Conservation (phyloP, 2,113 vertebrate genomes). For the Sturnira hondurensis region DNA sequence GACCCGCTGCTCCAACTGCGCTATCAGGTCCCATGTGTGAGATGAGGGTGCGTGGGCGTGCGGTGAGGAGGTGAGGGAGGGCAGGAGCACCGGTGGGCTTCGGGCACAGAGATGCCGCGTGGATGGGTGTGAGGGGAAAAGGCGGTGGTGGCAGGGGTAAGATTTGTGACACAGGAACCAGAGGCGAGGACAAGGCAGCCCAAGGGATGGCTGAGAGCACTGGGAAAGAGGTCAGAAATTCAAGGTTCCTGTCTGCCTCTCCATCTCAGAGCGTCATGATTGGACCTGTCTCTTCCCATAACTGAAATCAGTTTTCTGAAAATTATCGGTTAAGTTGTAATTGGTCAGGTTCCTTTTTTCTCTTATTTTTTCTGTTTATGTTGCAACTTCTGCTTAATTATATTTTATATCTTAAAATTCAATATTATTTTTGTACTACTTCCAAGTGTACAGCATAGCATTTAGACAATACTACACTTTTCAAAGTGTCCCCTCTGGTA, state of each 20-base stretch:
- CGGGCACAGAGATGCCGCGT: accelerated
- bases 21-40: background rate
- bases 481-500: too few species aligned
- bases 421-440: background rate
- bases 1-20: background rate
- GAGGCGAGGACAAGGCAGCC: background rate
- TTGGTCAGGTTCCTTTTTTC: background rate
- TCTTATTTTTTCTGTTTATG: background rate
- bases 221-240: background rate
- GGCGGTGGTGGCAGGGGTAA: background rate
- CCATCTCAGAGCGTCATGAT: too few species aligned
- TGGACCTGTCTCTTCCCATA: background rate
- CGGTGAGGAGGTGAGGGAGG: background rate
- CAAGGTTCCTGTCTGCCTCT: background rate
- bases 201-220: background rate
- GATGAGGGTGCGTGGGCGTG: background rate
- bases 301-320: background rate
- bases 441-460: background rate
- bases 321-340: background rate
- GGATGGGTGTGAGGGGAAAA: background rate
- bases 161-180: background rate
- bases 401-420: background rate
- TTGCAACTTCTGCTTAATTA: background rate
- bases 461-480: too few species aligned
- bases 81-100: background rate